Evolutionary conservation across 2,797 vertebrate species (phyloP), one percentile per base, ranked within the genome.

Genomic region (Eleutherodactylus coqui): DNA sequence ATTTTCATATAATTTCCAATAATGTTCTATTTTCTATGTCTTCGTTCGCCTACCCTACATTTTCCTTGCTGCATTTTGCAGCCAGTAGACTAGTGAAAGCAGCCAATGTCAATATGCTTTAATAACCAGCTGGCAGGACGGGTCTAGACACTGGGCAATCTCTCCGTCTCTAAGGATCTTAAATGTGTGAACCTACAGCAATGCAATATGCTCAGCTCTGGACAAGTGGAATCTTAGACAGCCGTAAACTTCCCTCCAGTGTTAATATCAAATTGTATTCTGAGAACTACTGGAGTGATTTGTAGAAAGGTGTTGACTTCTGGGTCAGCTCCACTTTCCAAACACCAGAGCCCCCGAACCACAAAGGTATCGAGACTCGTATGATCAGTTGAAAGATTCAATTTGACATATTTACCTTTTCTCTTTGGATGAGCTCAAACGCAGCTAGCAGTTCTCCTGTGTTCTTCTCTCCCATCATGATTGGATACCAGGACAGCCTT

Each of bases 391-490:
- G 32, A 75, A 32, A 49, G 4, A 69, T 69, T 32, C 7, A 9
- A 69, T 49, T 34, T 43, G 24, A 51, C 16, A 38, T 51, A 4
- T 94, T 92, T 91, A 99, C 98, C 97, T 98, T 98, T 87, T 99
- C 96, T 88, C 97, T 94, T 86, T 93, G 96, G 75, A 97, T 96
- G 60, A 99, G 96, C 90, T 98, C 93, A 0, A 99, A 99, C 19
- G 97, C 96, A 0, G 97, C 98, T 86, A 99, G 93, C 47, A 99
- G 94, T 87, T 99, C 97, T 0, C 98, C 98, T 0, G 90, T 95
- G 0, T 82, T 90, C 78, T 93, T 94, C 55, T 88, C 91, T 0
- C 92, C 94, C 64, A 76, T 91, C 38, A 34, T 5, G 53, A 99
- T 79, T 0, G 96, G 95, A 89, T 95, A 92, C 98, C 98, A 99